These are phyloP conservation scores for Hypomesus transpacificus DNA, from an alignment of 2,113 vertebrate species.

Conservation along the genomic window DNA sequence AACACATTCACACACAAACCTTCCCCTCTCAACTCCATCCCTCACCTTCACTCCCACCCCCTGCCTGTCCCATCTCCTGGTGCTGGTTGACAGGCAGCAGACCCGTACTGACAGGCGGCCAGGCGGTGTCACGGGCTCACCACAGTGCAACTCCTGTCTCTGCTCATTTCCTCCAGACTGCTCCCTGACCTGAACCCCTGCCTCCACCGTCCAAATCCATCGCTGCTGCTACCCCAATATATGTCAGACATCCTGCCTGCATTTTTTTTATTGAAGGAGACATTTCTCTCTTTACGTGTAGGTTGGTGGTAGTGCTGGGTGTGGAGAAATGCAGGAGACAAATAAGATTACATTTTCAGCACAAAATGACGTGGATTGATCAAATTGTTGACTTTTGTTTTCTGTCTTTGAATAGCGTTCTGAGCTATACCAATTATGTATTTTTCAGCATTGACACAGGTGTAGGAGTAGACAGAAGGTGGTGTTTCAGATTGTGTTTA, in stretches of 20 bases:
- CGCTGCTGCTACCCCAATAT: conserved; percentile 34
- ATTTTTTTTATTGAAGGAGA: not conserved
- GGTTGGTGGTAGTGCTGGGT: not conserved
- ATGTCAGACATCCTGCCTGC: conserved; percentile 5
- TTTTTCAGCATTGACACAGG: not conserved
- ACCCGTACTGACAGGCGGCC: conserved; percentile 61
- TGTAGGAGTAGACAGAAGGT: not conserved
- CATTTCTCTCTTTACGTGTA: conserved; percentile 6
- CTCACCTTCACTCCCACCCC: conserved; percentile 3
- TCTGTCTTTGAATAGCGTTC: conserved; percentile 5
- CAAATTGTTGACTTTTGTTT: not conserved
- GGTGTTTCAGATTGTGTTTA: too few relatives aligned
- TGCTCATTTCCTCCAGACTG: conserved; percentile 57
- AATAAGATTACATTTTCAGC: not conserved
- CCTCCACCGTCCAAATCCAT: conserved; percentile 9
- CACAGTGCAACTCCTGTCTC: conserved; percentile 59
- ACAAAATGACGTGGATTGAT: conserved; percentile 1
- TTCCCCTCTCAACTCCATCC: not conserved
- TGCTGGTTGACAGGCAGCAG: conserved; percentile 59
- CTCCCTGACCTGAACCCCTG: conserved; percentile 44
- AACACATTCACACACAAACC: not conserved
- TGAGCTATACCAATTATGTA: conserved; percentile 5
- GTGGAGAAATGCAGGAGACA: conserved; percentile 7
- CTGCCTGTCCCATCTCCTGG: conserved; percentile 36
- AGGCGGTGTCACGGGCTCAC: conserved; percentile 60